phyloP scores from a whole-genome alignment of 2,888 invertebrate genomes.

The Orthosia cruda region DNA sequence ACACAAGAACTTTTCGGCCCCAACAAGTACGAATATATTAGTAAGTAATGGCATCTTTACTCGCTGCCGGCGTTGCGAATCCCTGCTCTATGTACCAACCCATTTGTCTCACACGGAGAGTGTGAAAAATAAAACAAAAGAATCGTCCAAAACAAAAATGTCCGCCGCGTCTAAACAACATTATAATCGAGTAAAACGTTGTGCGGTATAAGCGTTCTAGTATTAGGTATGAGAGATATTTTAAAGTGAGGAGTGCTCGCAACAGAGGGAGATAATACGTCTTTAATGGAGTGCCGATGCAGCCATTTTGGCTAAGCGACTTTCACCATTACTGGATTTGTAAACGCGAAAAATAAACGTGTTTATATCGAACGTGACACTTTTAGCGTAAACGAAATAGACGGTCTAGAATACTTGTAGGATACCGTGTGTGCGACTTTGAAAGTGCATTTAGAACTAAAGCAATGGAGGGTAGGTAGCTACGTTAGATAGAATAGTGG shows the following conservation, averaged over 20 bases:
- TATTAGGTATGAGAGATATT: slow-evolving; percentile 78
- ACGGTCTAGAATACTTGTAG: slow-evolving; percentile 42
- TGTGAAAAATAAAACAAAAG: slow-evolving; percentile 7
- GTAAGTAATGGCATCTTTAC: background rate
- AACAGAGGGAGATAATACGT: slow-evolving; percentile 83
- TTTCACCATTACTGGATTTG: slow-evolving; percentile 79
- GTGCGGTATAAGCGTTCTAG: slow-evolving; percentile 71
- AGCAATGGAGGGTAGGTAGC: background rate
- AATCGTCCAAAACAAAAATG: slow-evolving; percentile 38
- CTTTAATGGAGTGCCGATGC: slow-evolving; percentile 85
- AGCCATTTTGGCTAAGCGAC: slow-evolving; percentile 76
- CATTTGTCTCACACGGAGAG: background rate
- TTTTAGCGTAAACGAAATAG: slow-evolving; percentile 59
- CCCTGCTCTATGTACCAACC: background rate
- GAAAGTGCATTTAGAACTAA: slow-evolving; percentile 37
- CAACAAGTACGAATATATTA: no score
- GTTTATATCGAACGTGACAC: slow-evolving; percentile 70
- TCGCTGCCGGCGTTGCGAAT: background rate
- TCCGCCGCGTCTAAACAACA: slow-evolving; percentile 56
- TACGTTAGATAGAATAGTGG: background rate
- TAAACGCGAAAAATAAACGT: slow-evolving; percentile 72
- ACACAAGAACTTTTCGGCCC: no score
- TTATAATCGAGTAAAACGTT: slow-evolving; percentile 71
- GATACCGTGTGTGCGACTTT: slow-evolving; percentile 17
- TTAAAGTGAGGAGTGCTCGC: slow-evolving; percentile 80